Percentiles rank a stretch among this genome's conserved stretches.
These are phyloP conservation scores for Protaetia brevitarsis DNA, from an alignment of 1,140 invertebrate species.

Conservation along the genomic window DNA sequence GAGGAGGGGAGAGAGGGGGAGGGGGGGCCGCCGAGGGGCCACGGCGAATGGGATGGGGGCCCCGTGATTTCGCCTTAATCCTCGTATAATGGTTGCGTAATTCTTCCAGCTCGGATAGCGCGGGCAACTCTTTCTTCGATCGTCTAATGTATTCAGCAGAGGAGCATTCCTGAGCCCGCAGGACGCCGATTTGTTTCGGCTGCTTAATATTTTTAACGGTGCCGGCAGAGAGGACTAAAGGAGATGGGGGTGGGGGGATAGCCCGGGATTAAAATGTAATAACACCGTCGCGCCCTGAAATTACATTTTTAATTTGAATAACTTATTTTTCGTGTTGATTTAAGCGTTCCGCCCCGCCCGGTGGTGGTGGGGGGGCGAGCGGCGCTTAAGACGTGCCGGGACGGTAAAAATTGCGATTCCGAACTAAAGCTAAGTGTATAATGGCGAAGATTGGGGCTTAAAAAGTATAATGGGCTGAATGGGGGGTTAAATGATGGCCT, in stretches of 20 bases:
- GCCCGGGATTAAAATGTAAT: slow-evolving; percentile 52
- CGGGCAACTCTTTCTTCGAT: slow-evolving; percentile 39
- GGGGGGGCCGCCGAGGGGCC: neutral
- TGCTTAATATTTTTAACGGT: slow-evolving; percentile 48
- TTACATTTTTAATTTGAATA: slow-evolving; percentile 67
- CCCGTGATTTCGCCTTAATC: slow-evolving; percentile 48
- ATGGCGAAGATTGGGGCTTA: slow-evolving; percentile 63
- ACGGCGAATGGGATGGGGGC: no score
- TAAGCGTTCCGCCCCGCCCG: slow-evolving; percentile 52
- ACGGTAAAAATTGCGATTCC: slow-evolving; percentile 62
- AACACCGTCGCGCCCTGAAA: slow-evolving; percentile 50
- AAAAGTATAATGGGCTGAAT: slow-evolving; percentile 58
- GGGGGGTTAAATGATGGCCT: slow-evolving; percentile 40
- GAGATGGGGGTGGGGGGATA: slow-evolving; percentile 40
- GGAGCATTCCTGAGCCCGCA: slow-evolving; percentile 28
- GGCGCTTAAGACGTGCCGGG: slow-evolving; percentile 59
- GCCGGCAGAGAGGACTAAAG: slow-evolving; percentile 42
- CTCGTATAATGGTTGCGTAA: slow-evolving; percentile 49
- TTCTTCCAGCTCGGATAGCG: slow-evolving; percentile 37
- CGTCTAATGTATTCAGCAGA: slow-evolving; percentile 40
- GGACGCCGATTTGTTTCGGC: slow-evolving; percentile 44
- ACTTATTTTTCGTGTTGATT: slow-evolving; percentile 66
- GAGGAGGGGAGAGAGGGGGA: slow-evolving; percentile 36
- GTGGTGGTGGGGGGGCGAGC: slow-evolving; percentile 49
- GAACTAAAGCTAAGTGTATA: slow-evolving; percentile 62